Conservation (phyloP, 2,797 vertebrate species). For the Myotis vivesi region DNA sequence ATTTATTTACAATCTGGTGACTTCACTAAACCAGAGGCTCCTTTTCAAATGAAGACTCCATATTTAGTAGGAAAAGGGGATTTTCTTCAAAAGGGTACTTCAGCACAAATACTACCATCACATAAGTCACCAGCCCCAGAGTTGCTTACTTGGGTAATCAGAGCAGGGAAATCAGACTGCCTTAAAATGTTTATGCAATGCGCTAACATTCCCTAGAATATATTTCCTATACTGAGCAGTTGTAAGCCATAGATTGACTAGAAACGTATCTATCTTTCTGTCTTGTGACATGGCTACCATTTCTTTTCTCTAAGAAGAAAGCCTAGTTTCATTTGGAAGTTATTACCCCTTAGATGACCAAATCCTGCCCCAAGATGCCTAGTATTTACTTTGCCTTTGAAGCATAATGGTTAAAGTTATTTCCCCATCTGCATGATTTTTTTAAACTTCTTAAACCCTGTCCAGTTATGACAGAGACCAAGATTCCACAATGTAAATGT, state of each 20-base stretch:
- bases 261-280: slow-evolving; percentile 72
- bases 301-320: slow-evolving; percentile 79
- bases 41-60: neutral
- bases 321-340: slow-evolving; percentile 76
- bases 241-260: slow-evolving; percentile 27
- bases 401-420: slow-evolving; percentile 72
- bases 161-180: neutral
- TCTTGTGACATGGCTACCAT: slow-evolving; percentile 65
- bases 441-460: slow-evolving; percentile 69
- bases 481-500: slow-evolving; percentile 72
- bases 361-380: slow-evolving; percentile 65
- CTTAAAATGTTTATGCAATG: neutral
- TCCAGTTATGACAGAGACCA: slow-evolving; percentile 75
- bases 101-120: neutral
- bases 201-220: neutral
- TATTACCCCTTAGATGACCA: slow-evolving; percentile 74
- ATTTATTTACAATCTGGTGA: neutral
- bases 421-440: slow-evolving; percentile 78
- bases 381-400: slow-evolving; percentile 79
- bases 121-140: neutral
- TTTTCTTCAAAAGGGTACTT: slow-evolving; percentile 1
- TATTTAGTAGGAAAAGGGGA: neutral
- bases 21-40: neutral
- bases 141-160: neutral
- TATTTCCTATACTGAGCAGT: neutral